Base-by-base conservation (phyloP, 2,113 vertebrate species). In the Nicator chloris region DNA sequence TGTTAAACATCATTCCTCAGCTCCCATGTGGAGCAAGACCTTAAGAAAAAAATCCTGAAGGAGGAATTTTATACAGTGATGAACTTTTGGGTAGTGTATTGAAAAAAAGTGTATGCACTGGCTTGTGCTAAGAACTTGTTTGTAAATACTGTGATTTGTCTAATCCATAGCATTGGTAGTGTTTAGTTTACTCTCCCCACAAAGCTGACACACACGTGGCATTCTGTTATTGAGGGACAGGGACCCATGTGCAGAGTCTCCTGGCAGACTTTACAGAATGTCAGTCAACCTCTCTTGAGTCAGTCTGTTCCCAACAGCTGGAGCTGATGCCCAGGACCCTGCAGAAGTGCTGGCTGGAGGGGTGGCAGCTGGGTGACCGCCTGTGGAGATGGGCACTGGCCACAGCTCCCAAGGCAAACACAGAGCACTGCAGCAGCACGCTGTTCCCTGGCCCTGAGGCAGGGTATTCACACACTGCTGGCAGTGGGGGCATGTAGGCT, bases 101-200 rank as follows among this genome's bases (percentile, higher is more conserved):
- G 21, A 60, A 78, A 61, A 61, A 30, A 72, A 19, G 56, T 35
- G 24, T 45, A 20, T 77, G 54, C 35, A 28, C 31, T 61, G 49
- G 17, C 51, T 86, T 49, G 20, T 80, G 45, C 80, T 72, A 77
- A 18, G 59, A 60, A 37, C 45, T 82, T 77, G 66, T 86, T 88
- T 82, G 68, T 85, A 93, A 95, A 88, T 76, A 53, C 4, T 79
- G 20, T 5, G 2, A 27, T 82, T 72, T 96, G 57, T 88, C 88
- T 95, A 82, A 76, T 54, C 50, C 68, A 37, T 49, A 68, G 40
- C 53, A 65, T 65, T 72, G 76, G 33, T 68, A 63, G 66, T 64
- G 75, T 93, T 95, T 61, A 45, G 56, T 37, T 88, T 72, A 27
- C 37, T 68, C 24, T 56, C 40, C 70, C 24, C 61, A 24, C 2